Evolutionary conservation across 2,888 invertebrate species (phyloP), one percentile per base, ranked within the genome.

Genomic region (Capitulum mitella): DNA sequence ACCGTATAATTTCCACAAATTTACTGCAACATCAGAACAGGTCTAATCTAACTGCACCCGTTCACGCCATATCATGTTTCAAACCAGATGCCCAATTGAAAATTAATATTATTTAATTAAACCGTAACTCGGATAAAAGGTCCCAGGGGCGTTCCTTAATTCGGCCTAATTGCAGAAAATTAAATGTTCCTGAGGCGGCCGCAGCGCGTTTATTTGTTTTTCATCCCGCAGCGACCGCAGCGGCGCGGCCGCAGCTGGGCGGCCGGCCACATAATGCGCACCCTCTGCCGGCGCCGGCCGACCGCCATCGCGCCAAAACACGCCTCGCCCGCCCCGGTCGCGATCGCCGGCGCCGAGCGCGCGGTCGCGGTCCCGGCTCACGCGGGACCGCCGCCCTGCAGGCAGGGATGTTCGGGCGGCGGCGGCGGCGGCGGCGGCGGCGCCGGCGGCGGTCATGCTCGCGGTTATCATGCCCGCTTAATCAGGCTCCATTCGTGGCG

Each of bases 61-160:
- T 70, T 34, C 70, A 70, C 70, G 70, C 37, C 1, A 26, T 37
- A 37, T 70, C 70, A 70, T 34, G 37, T 70, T 70, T 37, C 70
- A 70, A 37, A 34, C 70, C 70, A 70, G 70, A 70, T 70, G 70
- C 37, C 37, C 70, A 70, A 70, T 70, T 70, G 70, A 70, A 70
- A 70, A 70, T 70, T 70, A 70, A 34, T 70, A 70, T 37, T 37
- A 70, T 14, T 70, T 70, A 70, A 70, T 70, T 70, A 29, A 70
- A 70, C 70, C 70, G 70, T 70, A 70, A 70, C 70, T 37, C 22
- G 29, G 32, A 6, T 22, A 26, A n/a, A 70, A 22, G 70, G 34
- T 37, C 8, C 37, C 6, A 1, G 34, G 37, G 70, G 70, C 70
- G 37, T 34, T 37, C 29, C 70, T 37, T 70, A 70, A 70, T 70